Conservation (phyloP, 1,140 invertebrate species). For the Latrodectus geometricus region DNA sequence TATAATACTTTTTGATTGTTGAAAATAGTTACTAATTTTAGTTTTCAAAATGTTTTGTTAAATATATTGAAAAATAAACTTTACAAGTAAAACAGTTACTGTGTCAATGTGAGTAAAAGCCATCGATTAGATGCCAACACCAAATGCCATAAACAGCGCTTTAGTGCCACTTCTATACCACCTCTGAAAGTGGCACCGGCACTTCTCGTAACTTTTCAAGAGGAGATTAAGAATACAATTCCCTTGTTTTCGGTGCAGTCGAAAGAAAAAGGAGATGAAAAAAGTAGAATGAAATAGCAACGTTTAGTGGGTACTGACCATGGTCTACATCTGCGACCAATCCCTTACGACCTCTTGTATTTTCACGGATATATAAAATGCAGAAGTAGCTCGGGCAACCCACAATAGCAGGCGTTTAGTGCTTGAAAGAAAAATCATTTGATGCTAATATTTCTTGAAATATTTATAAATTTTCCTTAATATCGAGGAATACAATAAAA, state of each 20-base stretch:
- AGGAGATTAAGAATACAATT: constrained; percentile 27
- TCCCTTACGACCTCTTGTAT: background rate
- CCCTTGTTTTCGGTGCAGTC: background rate
- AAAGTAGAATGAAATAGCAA: background rate
- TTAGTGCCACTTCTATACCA: background rate
- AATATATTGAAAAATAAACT: background rate
- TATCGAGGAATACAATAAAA: too few species aligned
- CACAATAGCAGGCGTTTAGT: too few species aligned
- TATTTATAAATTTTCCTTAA: too few species aligned
- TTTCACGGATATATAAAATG: background rate
- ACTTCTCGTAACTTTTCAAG: constrained; percentile 30
- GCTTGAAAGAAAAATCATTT: too few species aligned
- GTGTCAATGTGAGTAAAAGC: background rate
- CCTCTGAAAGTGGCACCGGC: background rate
- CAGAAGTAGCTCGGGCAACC: too few species aligned
- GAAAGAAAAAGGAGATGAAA: background rate
- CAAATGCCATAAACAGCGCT: constrained; percentile 19
- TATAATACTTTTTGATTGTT: too few species aligned
- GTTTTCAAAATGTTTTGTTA: too few species aligned
- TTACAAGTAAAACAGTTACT: background rate
- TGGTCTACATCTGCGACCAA: constrained; percentile 33
- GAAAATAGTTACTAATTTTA: too few species aligned
- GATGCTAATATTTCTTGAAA: too few species aligned
- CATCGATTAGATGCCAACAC: constrained; percentile 31
- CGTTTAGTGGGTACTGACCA: constrained; percentile 18